Evolutionary conservation across 2,797 vertebrate genomes (phyloP), one percentile per base, ranked within the genome.

Genomic region (Melanotaenia trifasciata): DNA sequence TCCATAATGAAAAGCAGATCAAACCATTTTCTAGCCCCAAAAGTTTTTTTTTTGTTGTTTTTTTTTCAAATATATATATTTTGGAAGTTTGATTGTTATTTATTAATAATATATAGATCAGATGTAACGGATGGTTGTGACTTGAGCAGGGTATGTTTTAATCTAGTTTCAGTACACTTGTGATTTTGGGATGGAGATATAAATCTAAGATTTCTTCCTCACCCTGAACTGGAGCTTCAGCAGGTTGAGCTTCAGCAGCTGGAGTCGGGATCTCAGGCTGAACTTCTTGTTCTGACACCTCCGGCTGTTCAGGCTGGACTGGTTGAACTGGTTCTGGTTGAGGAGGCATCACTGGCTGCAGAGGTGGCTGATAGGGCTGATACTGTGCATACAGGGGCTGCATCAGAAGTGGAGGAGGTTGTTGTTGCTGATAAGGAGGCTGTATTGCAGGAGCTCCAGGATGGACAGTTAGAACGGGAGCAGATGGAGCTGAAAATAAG

Each of bases 391-490:
- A 92, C 16, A 85, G 6, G 0, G 81, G 86, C 13, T 79, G 84
- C 83, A 87, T 71, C 2, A 32, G 61, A 2, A 72, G 40, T 28
- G 38, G 62, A 16, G 70, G 76, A 20, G 56, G 70, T 0, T 81
- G 84, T 0, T 79, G 84, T 28, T 87, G 36, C 2, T 38, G 88
- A 53, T 87, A 86, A 10, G 72, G 12, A 14, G 74, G 79, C 61
- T 82, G 88, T 40, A 68, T 18, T 0, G 70, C 73, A 0, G 86
- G 73, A 26, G 80, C 85, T 71, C 80, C 90, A 0, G 87, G 84
- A 1, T 86, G 80, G 64, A 81, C 35, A 1, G 94, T 94, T 70
- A 95, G 71, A 71, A 94, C 73, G 0, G 93, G 93, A 78, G 93
- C 89, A 24, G 93, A 90, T 0, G 92, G 85, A 71, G 86, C 94